Evolutionary conservation across 2,797 vertebrate genomes (phyloP).

Genomic region (Enteromius argenteus): DNA sequence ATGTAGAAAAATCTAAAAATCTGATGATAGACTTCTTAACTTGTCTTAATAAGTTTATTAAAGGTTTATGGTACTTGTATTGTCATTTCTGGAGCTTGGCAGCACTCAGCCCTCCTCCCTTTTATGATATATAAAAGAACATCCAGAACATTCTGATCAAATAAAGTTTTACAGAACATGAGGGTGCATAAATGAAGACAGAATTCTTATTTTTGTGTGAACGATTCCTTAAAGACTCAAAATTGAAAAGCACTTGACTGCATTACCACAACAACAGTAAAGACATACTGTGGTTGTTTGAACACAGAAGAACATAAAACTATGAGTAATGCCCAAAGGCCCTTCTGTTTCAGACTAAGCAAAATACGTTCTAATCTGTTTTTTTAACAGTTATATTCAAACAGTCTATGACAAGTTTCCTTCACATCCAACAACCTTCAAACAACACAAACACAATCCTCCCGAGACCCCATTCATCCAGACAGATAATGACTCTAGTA

Average conservation of each 20-base stretch:
- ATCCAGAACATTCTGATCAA: background rate
- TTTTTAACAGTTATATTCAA: background rate
- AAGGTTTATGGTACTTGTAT: no score
- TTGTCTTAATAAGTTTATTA: no score
- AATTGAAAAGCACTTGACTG: background rate
- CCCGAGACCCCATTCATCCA: slow-evolving; percentile 3
- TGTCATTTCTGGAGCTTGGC: no score
- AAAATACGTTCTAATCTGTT: background rate
- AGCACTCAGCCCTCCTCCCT: no score
- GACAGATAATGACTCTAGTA: slow-evolving; percentile 15
- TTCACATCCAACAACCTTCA: slow-evolving; percentile 27
- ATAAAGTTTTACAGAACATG: background rate
- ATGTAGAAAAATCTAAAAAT: no score
- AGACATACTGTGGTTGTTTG: background rate
- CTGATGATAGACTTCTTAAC: no score
- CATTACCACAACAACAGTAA: slow-evolving; percentile 2
- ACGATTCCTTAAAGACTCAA: background rate
- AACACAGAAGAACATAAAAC: background rate
- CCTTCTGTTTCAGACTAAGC: background rate
- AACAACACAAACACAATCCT: slow-evolving; percentile 22
- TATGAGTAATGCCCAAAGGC: background rate
- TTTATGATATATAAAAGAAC: no score
- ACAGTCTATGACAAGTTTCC: background rate
- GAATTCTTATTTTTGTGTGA: background rate
- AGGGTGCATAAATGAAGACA: background rate